Evolutionary conservation across 2,888 invertebrate species (phyloP).

Genomic region (Watsonalla cultraria): DNA sequence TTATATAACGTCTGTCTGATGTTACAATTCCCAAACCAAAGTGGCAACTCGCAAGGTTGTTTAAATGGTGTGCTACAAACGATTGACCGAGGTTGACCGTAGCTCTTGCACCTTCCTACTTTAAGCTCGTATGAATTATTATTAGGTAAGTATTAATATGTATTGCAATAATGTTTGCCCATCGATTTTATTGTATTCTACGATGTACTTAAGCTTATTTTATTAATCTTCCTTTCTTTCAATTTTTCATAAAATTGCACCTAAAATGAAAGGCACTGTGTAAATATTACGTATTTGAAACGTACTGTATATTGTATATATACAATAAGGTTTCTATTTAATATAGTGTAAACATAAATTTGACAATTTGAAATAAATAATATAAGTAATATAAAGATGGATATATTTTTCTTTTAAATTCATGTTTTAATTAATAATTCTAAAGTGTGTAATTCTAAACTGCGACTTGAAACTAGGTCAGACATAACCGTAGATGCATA

Average conservation of each 20-base stretch:
- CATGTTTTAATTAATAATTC: not conserved
- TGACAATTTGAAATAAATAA: slow-evolving; percentile 3
- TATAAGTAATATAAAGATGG: slow-evolving; percentile 2
- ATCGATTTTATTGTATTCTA: not conserved
- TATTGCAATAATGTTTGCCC: not conserved
- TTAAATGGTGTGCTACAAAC: too few species aligned
- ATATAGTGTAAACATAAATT: slow-evolving; percentile 12
- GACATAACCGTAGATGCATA: too few species aligned
- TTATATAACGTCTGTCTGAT: too few species aligned
- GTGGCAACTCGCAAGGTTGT: too few species aligned
- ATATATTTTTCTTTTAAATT: slow-evolving; percentile 5
- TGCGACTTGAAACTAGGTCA: too few species aligned
- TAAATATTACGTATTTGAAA: slow-evolving; percentile 10
- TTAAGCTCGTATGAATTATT: too few species aligned
- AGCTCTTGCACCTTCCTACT: too few species aligned
- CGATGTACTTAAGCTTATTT: not conserved
- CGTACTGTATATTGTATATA: slow-evolving; percentile 21
- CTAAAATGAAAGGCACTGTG: slow-evolving; percentile 7
- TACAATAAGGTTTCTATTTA: slow-evolving; percentile 17
- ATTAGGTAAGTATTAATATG: too few species aligned
- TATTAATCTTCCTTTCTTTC: slow-evolving; percentile 15
- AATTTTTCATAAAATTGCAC: slow-evolving; percentile 24
- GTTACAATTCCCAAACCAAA: too few species aligned
- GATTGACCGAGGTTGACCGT: too few species aligned
- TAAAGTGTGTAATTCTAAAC: too few species aligned